A percentile compares a stretch with the other conserved stretches of the same genome.
Conservation (phyloP, 2,113 vertebrate species). For the Merops nubicus region DNA sequence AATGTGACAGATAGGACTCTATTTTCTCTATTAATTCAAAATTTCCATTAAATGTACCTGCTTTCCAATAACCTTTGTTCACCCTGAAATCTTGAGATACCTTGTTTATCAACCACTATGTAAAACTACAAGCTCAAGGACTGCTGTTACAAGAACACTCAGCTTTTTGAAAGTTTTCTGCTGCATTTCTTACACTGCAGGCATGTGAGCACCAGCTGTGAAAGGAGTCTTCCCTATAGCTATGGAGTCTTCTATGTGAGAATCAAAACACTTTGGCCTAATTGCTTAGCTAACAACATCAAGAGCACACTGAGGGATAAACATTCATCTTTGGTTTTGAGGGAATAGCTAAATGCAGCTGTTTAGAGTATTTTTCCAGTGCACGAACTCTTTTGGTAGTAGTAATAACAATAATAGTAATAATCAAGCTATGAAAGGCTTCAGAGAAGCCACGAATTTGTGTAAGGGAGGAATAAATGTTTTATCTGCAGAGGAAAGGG, state of each 20-base stretch:
- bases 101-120: neutral
- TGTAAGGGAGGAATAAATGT: neutral
- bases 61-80: neutral
- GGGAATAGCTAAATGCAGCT: neutral
- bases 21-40: neutral
- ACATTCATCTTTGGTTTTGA: neutral
- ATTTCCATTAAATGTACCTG: neutral
- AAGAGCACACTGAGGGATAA: neutral
- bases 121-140: neutral
- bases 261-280: neutral
- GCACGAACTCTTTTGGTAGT: neutral
- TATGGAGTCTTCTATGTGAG: neutral
- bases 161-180: neutral
- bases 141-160: neutral
- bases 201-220: neutral
- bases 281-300: neutral
- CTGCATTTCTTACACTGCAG: neutral
- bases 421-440: neutral
- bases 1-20: neutral
- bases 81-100: neutral
- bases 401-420: neutral
- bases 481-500: neutral
- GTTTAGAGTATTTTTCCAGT: neutral
- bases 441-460: neutral
- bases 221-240: neutral